These are phyloP conservation scores for Rhyacichthys aspro DNA, from an alignment of 2,797 vertebrate genomes.

Conservation along the genomic window DNA sequence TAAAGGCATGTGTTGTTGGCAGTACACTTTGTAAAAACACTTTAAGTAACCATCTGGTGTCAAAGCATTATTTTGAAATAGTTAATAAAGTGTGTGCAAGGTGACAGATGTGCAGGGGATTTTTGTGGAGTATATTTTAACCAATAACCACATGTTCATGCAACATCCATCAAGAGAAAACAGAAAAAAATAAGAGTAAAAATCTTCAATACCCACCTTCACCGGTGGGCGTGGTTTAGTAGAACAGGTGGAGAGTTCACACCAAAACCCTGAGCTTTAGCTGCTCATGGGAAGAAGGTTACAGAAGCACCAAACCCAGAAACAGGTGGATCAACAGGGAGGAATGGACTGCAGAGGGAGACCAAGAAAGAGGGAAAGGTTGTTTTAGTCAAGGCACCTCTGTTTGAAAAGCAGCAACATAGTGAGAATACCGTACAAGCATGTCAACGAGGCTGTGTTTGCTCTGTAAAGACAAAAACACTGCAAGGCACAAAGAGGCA, in stretches of 20 bases:
- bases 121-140: background rate
- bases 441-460: slow-evolving; percentile 49
- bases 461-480: slow-evolving; percentile 37
- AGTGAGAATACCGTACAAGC: slow-evolving; percentile 57
- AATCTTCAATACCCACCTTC: slow-evolving; percentile 76
- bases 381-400: slow-evolving; percentile 31
- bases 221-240: slow-evolving; percentile 67
- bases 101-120: background rate
- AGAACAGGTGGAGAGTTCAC: slow-evolving; percentile 71
- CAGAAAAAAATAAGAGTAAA: slow-evolving; percentile 81
- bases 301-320: slow-evolving; percentile 65
- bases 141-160: background rate
- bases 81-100: background rate
- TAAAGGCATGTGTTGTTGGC: no score
- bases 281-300: slow-evolving; percentile 66
- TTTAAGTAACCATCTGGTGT: no score
- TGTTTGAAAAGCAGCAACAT: slow-evolving; percentile 60
- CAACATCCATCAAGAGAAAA: slow-evolving; percentile 1
- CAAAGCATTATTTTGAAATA: no score
- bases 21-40: no score
- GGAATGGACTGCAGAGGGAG: slow-evolving; percentile 55
- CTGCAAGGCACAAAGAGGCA: slow-evolving; percentile 20
- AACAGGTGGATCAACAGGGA: slow-evolving; percentile 37
- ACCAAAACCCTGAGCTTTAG: slow-evolving; percentile 63
- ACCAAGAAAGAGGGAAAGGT: slow-evolving; percentile 3